Conservation (phyloP, 2,797 vertebrate genomes). For the Podarcis lilfordi region DNA sequence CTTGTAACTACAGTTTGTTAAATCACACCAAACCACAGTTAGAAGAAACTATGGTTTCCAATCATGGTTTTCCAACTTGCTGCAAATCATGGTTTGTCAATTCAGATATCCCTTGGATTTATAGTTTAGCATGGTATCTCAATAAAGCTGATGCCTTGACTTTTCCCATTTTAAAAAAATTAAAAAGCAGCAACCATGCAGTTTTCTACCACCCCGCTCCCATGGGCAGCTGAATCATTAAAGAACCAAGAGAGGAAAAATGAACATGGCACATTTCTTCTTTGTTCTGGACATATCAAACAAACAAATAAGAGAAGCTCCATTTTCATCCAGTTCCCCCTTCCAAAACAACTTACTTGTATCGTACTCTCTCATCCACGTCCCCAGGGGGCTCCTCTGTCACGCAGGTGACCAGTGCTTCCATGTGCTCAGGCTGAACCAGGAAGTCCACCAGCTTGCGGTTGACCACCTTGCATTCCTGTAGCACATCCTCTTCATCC, state of each 20-base stretch:
- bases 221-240: neutral
- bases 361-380: slow-evolving; percentile 75
- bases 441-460: slow-evolving; percentile 78
- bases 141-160: neutral
- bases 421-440: slow-evolving; percentile 73
- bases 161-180: neutral
- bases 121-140: neutral
- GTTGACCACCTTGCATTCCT: slow-evolving; percentile 79
- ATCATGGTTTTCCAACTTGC: neutral
- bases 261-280: neutral
- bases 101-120: neutral
- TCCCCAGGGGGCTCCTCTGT: slow-evolving; percentile 75
- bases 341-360: slow-evolving; percentile 71
- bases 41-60: neutral
- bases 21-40: neutral
- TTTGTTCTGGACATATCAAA: neutral
- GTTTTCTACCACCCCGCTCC: neutral
- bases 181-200: neutral
- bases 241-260: neutral
- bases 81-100: neutral
- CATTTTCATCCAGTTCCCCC: neutral
- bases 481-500: slow-evolving; percentile 79
- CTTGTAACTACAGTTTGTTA: neutral
- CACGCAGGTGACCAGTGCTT: slow-evolving; percentile 76
- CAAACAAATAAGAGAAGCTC: neutral